These are phyloP conservation scores for Progne subis DNA, from an alignment of 2,113 vertebrate species.

Conservation along the genomic window DNA sequence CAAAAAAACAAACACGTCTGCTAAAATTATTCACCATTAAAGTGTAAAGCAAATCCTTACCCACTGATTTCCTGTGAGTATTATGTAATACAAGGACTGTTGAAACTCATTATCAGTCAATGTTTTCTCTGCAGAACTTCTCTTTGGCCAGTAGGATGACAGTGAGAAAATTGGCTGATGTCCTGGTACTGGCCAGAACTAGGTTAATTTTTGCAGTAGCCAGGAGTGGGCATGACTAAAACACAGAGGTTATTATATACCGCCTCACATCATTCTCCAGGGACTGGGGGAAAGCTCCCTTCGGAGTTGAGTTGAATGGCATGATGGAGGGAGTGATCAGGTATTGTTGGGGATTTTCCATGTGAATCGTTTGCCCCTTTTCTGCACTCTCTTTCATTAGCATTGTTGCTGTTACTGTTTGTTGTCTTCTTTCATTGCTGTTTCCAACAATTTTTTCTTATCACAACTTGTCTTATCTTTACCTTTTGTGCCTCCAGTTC, in stretches of 20 bases:
- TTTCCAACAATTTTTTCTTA: background rate
- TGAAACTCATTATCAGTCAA: background rate
- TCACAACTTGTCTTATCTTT: background rate
- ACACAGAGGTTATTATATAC: background rate
- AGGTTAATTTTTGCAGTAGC: background rate
- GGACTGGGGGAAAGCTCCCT: background rate
- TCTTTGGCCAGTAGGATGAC: background rate
- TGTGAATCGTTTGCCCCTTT: background rate
- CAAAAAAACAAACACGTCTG: background rate
- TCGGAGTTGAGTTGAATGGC: accelerated
- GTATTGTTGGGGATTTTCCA: background rate
- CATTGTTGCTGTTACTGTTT: background rate
- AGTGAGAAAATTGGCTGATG: background rate
- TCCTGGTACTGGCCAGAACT: background rate
- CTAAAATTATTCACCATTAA: background rate
- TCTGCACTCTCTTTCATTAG: no score
- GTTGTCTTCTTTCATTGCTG: background rate
- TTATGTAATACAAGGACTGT: background rate
- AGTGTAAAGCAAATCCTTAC: background rate
- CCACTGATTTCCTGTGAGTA: background rate
- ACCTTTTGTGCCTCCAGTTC: background rate
- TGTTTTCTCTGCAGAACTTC: background rate
- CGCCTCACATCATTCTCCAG: background rate
- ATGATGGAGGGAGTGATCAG: background rate
- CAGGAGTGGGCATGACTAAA: background rate